phyloP scores from a whole-genome alignment of 2,797 vertebrate species.

The Heliangelus exortis region DNA sequence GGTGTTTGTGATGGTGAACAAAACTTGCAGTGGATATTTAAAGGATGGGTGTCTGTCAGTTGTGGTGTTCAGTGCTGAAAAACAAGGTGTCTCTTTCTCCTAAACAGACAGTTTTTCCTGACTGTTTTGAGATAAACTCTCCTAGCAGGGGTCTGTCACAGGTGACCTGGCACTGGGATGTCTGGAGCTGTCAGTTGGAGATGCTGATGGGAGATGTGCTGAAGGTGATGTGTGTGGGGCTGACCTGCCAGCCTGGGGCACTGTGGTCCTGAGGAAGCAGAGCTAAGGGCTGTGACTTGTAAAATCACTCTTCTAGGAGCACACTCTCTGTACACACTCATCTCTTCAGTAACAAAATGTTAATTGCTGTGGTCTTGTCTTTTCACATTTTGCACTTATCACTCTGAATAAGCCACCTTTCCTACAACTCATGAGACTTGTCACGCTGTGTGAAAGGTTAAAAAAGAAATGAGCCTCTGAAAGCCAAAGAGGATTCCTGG shows the following conservation, averaged over 20 bases:
- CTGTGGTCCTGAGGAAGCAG: background rate
- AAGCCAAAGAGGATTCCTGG: background rate
- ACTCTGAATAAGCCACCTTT: background rate
- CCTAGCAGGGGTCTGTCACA: fast-evolving
- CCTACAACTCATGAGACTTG: background rate
- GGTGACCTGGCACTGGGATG: background rate
- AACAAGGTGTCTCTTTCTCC: background rate
- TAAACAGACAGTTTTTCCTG: background rate
- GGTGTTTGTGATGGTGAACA: background rate
- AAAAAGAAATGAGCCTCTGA: background rate
- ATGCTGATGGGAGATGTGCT: background rate
- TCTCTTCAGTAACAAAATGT: background rate
- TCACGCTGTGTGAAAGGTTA: background rate
- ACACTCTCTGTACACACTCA: fast-evolving
- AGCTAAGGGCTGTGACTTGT: background rate
- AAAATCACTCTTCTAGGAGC: background rate
- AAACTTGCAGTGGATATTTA: background rate
- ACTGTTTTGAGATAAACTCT: background rate
- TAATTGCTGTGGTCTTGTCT: background rate
- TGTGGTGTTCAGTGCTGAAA: background rate
- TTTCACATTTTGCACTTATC: background rate
- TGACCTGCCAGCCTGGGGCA: background rate
- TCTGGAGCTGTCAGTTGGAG: background rate
- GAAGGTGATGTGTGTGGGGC: background rate
- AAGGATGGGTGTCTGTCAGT: background rate